Conservation (phyloP, 2,113 vertebrate species). For the Lepus americanus region DNA sequence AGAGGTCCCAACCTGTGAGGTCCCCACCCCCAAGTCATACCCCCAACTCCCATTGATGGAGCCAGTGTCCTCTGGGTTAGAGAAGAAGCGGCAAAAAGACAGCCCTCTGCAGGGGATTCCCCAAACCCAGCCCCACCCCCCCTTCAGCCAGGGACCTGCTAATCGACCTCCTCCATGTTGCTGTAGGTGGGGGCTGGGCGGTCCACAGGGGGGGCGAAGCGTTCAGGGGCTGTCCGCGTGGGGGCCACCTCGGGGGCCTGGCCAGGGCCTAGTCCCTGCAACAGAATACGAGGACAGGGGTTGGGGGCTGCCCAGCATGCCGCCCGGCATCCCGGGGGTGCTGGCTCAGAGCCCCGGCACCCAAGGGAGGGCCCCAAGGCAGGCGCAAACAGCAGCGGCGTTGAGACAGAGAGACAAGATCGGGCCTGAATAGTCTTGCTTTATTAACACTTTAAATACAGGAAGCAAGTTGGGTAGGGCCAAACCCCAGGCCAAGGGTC, state of each 20-base stretch:
- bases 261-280: constrained; percentile 95
- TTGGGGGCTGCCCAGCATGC: constrained; percentile 77
- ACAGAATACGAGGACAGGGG: constrained; percentile 89
- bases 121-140: constrained; percentile 73
- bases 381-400: constrained; percentile 69
- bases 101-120: constrained; percentile 70
- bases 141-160: constrained; percentile 84
- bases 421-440: constrained; percentile 76
- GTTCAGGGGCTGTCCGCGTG: constrained; percentile 91
- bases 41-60: constrained; percentile 64
- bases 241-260: constrained; percentile 93
- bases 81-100: constrained; percentile 79
- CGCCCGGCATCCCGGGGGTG: constrained; percentile 75
- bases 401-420: constrained; percentile 81
- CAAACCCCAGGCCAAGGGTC: constrained; percentile 57
- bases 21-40: constrained; percentile 50
- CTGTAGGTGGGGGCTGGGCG: constrained; percentile 94
- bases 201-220: constrained; percentile 91
- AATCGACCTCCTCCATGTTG: constrained; percentile 99
- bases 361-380: constrained; percentile 71
- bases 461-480: constrained; percentile 67
- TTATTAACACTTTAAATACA: constrained; percentile 83
- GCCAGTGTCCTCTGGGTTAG: constrained; percentile 76
- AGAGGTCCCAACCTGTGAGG: constrained; percentile 66
- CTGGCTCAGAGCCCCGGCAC: constrained; percentile 70